Evolutionary conservation across 2,797 vertebrate genomes (phyloP).

Genomic region (Sebastes oblongus): DNA sequence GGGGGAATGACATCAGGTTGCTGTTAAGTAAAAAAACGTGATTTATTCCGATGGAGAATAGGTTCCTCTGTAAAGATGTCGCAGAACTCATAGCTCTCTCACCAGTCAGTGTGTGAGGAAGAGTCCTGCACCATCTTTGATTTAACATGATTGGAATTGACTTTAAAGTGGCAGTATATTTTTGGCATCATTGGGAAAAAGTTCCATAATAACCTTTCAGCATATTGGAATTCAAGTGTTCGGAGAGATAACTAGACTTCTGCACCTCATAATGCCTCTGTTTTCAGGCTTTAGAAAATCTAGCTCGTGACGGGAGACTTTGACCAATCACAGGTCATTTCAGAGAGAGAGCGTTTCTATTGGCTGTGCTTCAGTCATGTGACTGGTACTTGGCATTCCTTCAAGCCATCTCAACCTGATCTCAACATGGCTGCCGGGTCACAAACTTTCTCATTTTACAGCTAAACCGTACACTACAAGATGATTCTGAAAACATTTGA

Average conservation of each 20-base stretch:
- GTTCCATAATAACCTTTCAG: rapidly evolving
- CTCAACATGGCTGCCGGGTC: no score
- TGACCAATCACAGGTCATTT: no score
- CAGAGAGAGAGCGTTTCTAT: no score
- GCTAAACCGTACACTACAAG: rapidly evolving
- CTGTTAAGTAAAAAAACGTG: background rate
- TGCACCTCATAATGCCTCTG: rapidly evolving
- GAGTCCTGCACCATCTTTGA: background rate
- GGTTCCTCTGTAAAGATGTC: background rate
- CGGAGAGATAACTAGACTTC: rapidly evolving
- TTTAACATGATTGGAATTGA: background rate
- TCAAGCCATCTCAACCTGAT: no score
- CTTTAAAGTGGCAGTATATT: no score
- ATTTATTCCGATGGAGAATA: background rate
- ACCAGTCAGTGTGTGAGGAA: background rate
- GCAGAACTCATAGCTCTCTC: no score
- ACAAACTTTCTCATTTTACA: no score
- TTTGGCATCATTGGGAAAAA: background rate
- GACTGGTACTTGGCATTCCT: rapidly evolving
- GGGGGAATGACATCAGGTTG: background rate
- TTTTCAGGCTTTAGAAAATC: no score
- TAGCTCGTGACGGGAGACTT: rapidly evolving
- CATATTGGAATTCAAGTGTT: no score
- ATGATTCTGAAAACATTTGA: background rate
- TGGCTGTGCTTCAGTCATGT: rapidly evolving